Base-by-base conservation (phyloP, 2,113 vertebrate species). In the Anoplopoma fimbria region DNA sequence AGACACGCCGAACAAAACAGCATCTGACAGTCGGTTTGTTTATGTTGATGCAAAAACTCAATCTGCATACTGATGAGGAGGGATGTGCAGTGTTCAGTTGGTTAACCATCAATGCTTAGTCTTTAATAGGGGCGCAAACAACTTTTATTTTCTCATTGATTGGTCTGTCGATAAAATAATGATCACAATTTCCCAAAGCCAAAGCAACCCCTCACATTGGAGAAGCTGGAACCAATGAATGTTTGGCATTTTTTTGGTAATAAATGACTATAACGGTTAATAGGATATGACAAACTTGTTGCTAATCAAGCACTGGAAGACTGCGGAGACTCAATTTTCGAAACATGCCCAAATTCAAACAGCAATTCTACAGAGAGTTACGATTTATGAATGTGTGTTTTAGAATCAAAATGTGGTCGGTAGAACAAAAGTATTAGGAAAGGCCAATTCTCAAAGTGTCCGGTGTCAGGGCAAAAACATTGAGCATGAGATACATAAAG, bases 11-110 rank as follows among this genome's bases (percentile, higher is more conserved):
- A 60, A 90, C 65, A 82, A 82, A 83, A 61, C 77, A 47, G 33
- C 58, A 62, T 71, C 63, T 84, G 87, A 85, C 73, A 85, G 71
- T 31, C 21, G 1, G 83, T 80, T 85, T 89, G 73, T 60, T 81
- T 74, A 51, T 65, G 69, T 58, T 57, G 70, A 74, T 25, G 69
- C 49, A 71, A 34, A 47, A 63, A 21, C 81, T 53, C 27, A 13
- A 15, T 47, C 34, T 77, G 79, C 76, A 81, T 84, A 23, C 64
- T 63, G 60, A 81, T 86, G 74, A 78, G 25, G 25, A 57, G 42
- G 51, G 3, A 62, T 81, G 61, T 68, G 4, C 51, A 45, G 62
- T 9, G 4, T 69, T 68, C n/a, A 17, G 45, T 70, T 58, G 25
- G 6, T 60, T 15, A 65, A 55, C 45, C 49, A 33, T 31, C 1